Conservation (phyloP, 2,113 vertebrate species). For the Rhodinocichla rosea region DNA sequence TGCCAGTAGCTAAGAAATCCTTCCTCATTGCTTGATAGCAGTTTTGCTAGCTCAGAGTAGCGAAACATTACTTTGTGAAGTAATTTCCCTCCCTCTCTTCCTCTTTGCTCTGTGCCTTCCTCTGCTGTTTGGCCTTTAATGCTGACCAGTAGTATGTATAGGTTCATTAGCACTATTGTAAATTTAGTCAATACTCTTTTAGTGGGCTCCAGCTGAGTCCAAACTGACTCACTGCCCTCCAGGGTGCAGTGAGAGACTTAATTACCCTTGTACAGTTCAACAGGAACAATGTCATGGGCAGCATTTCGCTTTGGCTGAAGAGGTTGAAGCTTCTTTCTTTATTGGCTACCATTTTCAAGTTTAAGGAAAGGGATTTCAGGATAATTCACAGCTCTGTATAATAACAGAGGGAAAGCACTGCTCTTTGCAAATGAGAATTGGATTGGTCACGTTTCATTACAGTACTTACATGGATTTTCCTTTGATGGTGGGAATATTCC, state of each 20-base stretch:
- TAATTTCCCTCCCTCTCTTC: background rate
- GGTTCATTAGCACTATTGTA: conserved; percentile 54
- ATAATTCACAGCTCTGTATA: background rate
- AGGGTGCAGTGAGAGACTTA: conserved; percentile 51
- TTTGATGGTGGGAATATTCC: background rate
- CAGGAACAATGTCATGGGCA: conserved; percentile 4
- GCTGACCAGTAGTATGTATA: conserved; percentile 37
- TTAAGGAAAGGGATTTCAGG: background rate
- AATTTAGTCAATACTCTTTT: conserved; percentile 57
- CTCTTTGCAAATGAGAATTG: background rate
- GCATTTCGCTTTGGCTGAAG: background rate
- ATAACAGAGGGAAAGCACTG: background rate
- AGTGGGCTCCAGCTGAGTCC: conserved; percentile 55
- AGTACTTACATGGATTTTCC: background rate
- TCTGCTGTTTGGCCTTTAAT: conserved; percentile 12
- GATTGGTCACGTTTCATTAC: background rate
- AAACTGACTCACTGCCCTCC: conserved; percentile 43
- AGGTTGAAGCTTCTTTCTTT: background rate
- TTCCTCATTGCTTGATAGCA: background rate
- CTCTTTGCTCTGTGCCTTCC: background rate
- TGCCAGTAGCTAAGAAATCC: background rate
- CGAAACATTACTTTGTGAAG: background rate
- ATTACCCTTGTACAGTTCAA: conserved; percentile 56
- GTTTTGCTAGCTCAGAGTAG: background rate
- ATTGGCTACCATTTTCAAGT: conserved; percentile 6